Base-by-base conservation (phyloP, 2,113 vertebrate genomes). In the Calidris pygmaea region DNA sequence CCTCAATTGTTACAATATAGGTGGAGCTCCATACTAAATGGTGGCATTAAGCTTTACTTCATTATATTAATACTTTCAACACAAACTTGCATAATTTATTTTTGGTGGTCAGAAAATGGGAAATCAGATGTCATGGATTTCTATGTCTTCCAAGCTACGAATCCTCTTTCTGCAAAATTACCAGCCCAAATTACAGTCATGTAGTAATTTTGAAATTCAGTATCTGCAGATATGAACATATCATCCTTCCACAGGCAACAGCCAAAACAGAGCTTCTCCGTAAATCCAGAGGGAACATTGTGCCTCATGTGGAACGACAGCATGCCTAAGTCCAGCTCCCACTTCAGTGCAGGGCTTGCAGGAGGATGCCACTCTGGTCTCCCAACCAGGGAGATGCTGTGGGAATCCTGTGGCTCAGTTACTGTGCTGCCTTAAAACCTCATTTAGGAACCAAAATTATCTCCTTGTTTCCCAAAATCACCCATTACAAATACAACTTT, bases 391-490 rank as follows among this genome's bases (percentile, higher is more conserved):
- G 58, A 76, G 58, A 77, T 76, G 73, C 43, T 92, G 30, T 81
- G 94, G 93, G 92, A 96, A 71, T 89, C 86, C 81, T 88, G 96
- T 23, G 96, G 93, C 84, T 79, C 70, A 41, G 79, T 43, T 79
- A 82, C 59, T 93, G 5, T 63, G 63, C 43, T 89, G 95, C 62
- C 85, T 96, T 95, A 82, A 95, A 96, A 93, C 96, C 95, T 97
- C 97, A 96, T 78, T 85, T 39, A 84, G 20, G 92, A 97, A 96
- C 97, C 96, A 97, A 98, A 98, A 97, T 97, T 86, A 89, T 94
- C 93, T 94, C 92, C 81, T 96, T 92, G 88, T 95, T 98, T 97
- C 97, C 96, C 89, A 97, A 86, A 85, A 89, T 77, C 53, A 53
- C 48, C 80, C 92, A 85, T 85, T 95, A 84, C 70, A 83, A 73